Conservation (phyloP, 2,797 vertebrate species). For the Sibirionetta formosa region DNA sequence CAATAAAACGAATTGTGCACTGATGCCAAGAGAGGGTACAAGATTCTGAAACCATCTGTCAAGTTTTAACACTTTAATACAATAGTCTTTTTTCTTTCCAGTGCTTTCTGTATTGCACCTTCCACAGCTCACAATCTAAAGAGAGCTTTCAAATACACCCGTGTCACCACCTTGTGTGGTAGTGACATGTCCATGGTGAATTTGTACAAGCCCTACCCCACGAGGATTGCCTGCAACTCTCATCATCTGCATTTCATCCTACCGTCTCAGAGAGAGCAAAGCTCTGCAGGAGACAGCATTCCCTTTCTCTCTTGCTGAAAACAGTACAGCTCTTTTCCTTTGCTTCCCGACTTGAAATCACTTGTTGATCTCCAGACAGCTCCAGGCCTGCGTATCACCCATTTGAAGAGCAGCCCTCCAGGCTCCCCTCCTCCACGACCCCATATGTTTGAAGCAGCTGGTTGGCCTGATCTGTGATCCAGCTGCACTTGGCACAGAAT, state of each 20-base stretch:
- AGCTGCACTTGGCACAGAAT: not conserved
- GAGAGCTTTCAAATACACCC: not conserved
- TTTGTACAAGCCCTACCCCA: not conserved
- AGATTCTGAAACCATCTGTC: constrained; percentile 4
- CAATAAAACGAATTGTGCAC: not conserved
- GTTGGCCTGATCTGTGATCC: not conserved
- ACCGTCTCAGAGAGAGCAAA: not conserved
- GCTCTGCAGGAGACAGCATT: not conserved
- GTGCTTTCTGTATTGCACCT: not conserved
- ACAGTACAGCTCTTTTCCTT: not conserved
- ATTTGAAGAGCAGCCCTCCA: not conserved
- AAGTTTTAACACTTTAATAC: not conserved
- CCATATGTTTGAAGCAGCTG: constrained; percentile 33
- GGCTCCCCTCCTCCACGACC: not conserved
- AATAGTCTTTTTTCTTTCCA: not conserved
- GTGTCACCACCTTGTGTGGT: not conserved
- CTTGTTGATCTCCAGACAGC: not conserved
- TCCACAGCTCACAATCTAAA: not conserved
- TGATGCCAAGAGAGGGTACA: not conserved
- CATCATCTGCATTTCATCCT: not conserved
- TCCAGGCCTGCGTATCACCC: not conserved
- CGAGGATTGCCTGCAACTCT: not conserved
- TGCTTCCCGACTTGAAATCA: not conserved
- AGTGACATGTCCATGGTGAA: not conserved
- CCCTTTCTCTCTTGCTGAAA: not conserved